Evolutionary conservation across 2,888 invertebrate species (phyloP), one percentile per base, ranked within the genome.

Genomic region (Eledona agricola): DNA sequence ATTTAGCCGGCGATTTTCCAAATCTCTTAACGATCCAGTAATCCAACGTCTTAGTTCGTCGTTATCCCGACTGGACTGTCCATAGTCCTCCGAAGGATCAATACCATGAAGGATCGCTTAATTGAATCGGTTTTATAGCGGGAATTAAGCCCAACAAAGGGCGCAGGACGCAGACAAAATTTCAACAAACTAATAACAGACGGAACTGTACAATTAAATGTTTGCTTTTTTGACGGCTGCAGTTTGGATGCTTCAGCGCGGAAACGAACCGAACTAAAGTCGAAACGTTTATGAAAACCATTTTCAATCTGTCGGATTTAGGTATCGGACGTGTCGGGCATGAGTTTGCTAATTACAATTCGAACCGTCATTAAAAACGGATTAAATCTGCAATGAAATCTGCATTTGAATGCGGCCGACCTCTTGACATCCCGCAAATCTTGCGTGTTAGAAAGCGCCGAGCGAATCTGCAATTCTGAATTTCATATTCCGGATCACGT

Each of bases 1-100:
- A 70, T 71, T 72, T 72, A 72, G 69, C 63, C 64, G 67, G 63
- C 71, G 71, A 71, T 72, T 70, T 67, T 66, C 69, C 62, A 65
- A 71, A 73, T 71, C 73, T 65, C 70, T 70, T 72, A 72, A 72
- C 72, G 72, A 72, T 65, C 67, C 62, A 60, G 64, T 71, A 70
- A 73, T 72, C 71, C 69, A 49, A 42, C 62, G 60, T 59, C 63
- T 66, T 65, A 65, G 60, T 58, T 55, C 57, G 51, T 62, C 58
- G 58, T 62, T 62, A 58, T 43, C 45, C 50, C 34, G 53, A 60
- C 54, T 32, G 25, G 34, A 42, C 31, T 4, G 53, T 40, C 43
- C 37, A 43, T 23, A 19, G 37, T 49, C 45, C 45, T 50, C 51
- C 20, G 38, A 22, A 34, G 51, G 58, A 59, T 59, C 55, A 59